phyloP scores from a whole-genome alignment of 2,888 invertebrate species.

The Lycocerus yunnanus region DNA sequence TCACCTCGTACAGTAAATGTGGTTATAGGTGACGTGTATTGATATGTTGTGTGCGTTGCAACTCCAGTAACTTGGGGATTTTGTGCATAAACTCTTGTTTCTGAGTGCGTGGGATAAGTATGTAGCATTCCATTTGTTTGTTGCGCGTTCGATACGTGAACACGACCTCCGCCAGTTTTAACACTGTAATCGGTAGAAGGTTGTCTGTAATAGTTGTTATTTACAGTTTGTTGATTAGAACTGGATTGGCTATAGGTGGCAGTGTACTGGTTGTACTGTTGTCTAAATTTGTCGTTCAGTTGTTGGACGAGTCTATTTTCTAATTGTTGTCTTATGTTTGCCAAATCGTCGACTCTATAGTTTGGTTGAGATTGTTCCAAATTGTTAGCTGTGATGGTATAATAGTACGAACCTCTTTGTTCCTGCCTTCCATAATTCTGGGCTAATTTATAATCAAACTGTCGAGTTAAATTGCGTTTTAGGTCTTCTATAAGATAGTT shows the following conservation, averaged over 20 bases:
- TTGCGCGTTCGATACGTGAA: not conserved
- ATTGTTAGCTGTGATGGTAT: slow-evolving; percentile 35
- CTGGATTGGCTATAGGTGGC: slow-evolving; percentile 7
- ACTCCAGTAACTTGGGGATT: not conserved
- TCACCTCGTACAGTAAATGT: slow-evolving; percentile 12
- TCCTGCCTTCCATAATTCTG: slow-evolving; percentile 48
- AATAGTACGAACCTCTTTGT: slow-evolving; percentile 42
- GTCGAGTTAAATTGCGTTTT: slow-evolving; percentile 45
- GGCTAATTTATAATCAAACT: slow-evolving; percentile 46
- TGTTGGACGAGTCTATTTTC: slow-evolving; percentile 48
- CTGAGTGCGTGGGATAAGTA: not conserved
- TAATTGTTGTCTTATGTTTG: slow-evolving; percentile 46
- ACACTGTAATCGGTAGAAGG: not conserved
- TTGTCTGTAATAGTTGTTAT: not conserved
- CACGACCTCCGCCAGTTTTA: not conserved
- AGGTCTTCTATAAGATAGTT: slow-evolving; percentile 46
- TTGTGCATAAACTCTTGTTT: not conserved
- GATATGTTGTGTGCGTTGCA: slow-evolving; percentile 5
- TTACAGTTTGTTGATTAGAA: not conserved
- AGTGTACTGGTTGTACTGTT: slow-evolving; percentile 31
- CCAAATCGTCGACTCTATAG: slow-evolving; percentile 47
- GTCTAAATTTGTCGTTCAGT: slow-evolving; percentile 31
- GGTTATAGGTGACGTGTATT: slow-evolving; percentile 5
- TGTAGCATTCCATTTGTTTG: not conserved
- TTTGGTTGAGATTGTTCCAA: slow-evolving; percentile 43